Base-by-base conservation (phyloP, 1,140 invertebrate genomes). In the Coenobita brevimanus region DNA sequence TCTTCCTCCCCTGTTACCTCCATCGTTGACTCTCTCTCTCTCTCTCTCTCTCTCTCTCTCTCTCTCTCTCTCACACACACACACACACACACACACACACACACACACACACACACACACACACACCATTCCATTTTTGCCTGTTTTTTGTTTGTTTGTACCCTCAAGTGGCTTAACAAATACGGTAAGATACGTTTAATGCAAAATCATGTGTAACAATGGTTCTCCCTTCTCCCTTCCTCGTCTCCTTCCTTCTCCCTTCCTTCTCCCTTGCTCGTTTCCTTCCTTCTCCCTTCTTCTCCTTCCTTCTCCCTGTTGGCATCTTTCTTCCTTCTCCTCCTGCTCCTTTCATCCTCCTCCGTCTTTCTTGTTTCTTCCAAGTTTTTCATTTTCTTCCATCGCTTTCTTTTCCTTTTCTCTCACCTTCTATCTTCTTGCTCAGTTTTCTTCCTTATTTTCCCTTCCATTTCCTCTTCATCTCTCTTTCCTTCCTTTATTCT, bases 211-310 rank as follows among this genome's bases (percentile, higher is more conserved):
- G n/a, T n/a, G n/a, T n/a, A n/a, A n/a, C n/a, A n/a, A n/a, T n/a
- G n/a, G n/a, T n/a, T n/a, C n/a, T n/a, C n/a, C n/a, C n/a, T n/a
- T n/a, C n/a, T n/a, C n/a, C n/a, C n/a, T n/a, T n/a, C n/a, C n/a
- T n/a, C n/a, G n/a, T n/a, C n/a, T n/a, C n/a, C n/a, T n/a, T n/a
- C n/a, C n/a, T n/a, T n/a, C n/a, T n/a, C n/a, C n/a, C n/a, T n/a
- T n/a, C n/a, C n/a, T n/a, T n/a, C n/a, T n/a, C 54, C 54, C 54
- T 57, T 57, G n/a, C 54, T 57, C n/a, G n/a, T 57, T 57, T 57
- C n/a, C n/a, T 57, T 57, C 54, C n/a, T 57, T 57, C 54, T 57
- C n/a, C 54, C n/a, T n/a, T 57, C 54, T 57, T n/a, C 10, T 57
- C 10, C n/a, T 57, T n/a, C n/a, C n/a, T 57, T 10, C n/a, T 57